Evolutionary conservation across 2,888 invertebrate genomes (phyloP), one percentile per base, ranked within the genome.

Genomic region (Laothoe populi): DNA sequence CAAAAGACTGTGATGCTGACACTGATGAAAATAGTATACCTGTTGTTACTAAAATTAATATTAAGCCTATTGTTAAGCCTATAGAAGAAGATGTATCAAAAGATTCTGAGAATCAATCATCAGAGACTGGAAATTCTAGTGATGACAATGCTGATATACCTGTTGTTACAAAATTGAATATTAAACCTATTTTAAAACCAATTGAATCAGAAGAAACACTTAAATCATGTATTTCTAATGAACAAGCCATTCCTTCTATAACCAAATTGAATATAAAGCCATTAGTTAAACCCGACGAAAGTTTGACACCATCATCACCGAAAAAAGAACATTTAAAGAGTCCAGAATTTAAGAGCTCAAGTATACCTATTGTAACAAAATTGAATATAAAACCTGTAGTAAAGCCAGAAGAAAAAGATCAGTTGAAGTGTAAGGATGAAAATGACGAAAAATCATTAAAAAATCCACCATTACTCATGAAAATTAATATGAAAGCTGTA

Each of bases 1-100:
- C 83, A 84, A 88, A 88, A 86, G 88, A 89, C 86, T 89, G 87
- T 91, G 87, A 86, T 85, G 86, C 81, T 73, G 86, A 83, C 71
- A 80, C 77, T 82, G 84, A 83, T 77, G 82, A 82, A 79, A 84
- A 82, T 84, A 85, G 81, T 85, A 88, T 92, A 88, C 90, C 92
- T 80, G 80, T 90, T 83, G 83, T 93, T 77, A 90, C 88, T 80
- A 93, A 92, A 88, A 74, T 93, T 80, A 93, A 90, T 79, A 94
- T 94, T 82, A 94, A 94, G 84, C 93, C 94, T 78, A 92, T 94
- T 76, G 77, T 93, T 78, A 93, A 93, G 83, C 93, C 93, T 57
- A 71, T 77, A 69, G 82, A 87, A 66, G 84, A 87, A 70, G 85
- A 87, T 73, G 72, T 73, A 63, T 77, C 77, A 71, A 89, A 89